Percentiles rank a stretch among this genome's conserved stretches.
Evolutionary conservation across 2,888 invertebrate genomes (phyloP).

Genomic region (Adineta ricciae): DNA sequence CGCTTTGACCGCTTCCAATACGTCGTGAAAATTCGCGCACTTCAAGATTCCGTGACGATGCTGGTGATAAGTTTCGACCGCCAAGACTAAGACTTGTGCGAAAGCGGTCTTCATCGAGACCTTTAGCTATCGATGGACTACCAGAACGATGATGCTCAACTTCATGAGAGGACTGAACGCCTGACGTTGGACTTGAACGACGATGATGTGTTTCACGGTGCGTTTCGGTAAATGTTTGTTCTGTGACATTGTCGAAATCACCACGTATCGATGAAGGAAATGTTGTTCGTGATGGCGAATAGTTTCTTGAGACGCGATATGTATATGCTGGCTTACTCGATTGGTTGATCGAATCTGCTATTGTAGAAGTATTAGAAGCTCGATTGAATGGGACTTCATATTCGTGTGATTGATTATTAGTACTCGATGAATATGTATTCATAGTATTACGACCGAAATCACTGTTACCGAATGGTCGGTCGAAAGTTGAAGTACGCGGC

Average conservation of each 20-base stretch:
- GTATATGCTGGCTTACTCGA: not conserved
- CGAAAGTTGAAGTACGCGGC: not conserved
- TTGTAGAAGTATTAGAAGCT: not conserved
- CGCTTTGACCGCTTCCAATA: not conserved
- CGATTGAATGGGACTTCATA: not conserved
- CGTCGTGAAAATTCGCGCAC: conserved; percentile 17
- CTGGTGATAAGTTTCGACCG: not conserved
- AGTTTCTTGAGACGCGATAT: not conserved
- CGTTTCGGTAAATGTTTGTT: not conserved
- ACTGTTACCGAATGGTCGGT: not conserved
- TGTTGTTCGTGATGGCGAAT: not conserved
- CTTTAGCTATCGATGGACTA: not conserved
- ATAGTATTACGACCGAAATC: not conserved
- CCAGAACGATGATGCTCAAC: conserved; percentile 4
- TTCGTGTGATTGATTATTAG: not conserved
- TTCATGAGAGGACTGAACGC: not conserved
- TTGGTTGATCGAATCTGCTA: not conserved
- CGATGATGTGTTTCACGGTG: not conserved
- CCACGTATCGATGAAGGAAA: not conserved
- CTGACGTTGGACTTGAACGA: conserved; percentile 10
- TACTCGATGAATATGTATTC: not conserved
- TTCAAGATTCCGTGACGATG: conserved; percentile 14
- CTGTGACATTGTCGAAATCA: not conserved
- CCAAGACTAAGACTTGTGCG: not conserved
- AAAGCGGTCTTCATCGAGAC: not conserved